Evolutionary conservation across 2,888 invertebrate genomes (phyloP).

Genomic region (Drosophila niveifrons): DNA sequence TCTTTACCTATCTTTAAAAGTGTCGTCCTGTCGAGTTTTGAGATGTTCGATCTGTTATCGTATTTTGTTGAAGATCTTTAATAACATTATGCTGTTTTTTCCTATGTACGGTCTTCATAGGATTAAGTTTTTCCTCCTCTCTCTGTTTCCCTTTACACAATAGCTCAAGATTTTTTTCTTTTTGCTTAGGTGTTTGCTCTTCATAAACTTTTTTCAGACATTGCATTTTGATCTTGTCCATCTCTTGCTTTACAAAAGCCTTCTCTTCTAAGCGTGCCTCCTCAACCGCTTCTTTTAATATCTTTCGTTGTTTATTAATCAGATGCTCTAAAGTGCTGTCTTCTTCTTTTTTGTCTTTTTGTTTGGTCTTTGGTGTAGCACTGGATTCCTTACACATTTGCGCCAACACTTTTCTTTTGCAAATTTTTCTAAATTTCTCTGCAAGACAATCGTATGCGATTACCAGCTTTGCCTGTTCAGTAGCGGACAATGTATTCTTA

Average conservation of each 20-base stretch:
- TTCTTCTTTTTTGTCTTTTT: fast-evolving
- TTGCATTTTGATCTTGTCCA: neutral
- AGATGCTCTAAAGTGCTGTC: neutral
- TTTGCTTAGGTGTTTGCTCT: neutral
- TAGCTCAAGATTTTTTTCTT: neutral
- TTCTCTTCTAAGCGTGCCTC: slow-evolving; percentile 4
- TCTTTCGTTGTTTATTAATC: neutral
- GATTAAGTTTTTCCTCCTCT: neutral
- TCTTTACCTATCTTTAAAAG: neutral
- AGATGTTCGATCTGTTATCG: neutral
- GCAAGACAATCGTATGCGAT: slow-evolving; percentile 12
- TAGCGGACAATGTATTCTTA: slow-evolving; percentile 1
- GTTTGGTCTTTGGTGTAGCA: neutral
- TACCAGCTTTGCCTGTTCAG: slow-evolving; percentile 10
- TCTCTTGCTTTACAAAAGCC: neutral
- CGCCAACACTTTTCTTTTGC: slow-evolving; percentile 20
- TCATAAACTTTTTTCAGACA: neutral
- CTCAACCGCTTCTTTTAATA: neutral
- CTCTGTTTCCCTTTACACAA: neutral
- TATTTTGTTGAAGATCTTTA: neutral
- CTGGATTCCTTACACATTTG: slow-evolving; percentile 25
- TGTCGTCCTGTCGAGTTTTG: neutral
- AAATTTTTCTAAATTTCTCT: slow-evolving; percentile 5
- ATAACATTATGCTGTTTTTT: neutral
- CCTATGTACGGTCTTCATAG: neutral